Conservation (phyloP, 2,113 vertebrate species). For the Pituophis catenifer region DNA sequence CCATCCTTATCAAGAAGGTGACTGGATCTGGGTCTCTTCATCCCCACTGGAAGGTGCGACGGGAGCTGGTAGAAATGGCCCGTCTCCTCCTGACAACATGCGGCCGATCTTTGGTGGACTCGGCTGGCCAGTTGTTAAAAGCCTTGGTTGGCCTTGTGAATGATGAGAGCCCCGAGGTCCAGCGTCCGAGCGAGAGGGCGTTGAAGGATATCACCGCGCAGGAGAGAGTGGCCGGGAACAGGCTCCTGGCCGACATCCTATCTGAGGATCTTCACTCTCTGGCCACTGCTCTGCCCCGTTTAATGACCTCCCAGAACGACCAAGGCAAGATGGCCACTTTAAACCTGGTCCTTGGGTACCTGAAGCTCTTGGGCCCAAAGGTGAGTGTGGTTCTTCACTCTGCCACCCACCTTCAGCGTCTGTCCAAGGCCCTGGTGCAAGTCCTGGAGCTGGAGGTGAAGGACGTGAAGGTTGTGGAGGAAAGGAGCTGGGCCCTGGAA, state of each 20-base stretch:
- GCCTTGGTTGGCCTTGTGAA: constrained; percentile 83
- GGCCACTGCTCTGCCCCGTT: constrained; percentile 83
- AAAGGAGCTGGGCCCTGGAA: constrained; percentile 56
- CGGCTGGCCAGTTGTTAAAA: constrained; percentile 77
- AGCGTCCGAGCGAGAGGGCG: constrained; percentile 63
- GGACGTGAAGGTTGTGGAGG: constrained; percentile 85
- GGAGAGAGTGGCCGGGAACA: constrained; percentile 59
- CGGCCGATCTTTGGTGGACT: constrained; percentile 73
- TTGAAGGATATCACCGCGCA: constrained; percentile 71
- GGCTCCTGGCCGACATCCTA: constrained; percentile 79
- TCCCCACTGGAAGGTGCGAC: constrained; percentile 87
- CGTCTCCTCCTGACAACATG: constrained; percentile 76
- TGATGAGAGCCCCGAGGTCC: constrained; percentile 81
- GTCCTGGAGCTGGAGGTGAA: constrained; percentile 87
- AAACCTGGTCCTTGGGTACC: constrained; percentile 82
- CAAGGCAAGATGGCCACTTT: constrained; percentile 82
- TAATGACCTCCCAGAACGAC: constrained; percentile 89
- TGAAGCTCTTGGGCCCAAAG: constrained; percentile 85
- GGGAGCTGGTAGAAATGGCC: constrained; percentile 78
- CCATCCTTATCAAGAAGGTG: constrained; percentile 78
- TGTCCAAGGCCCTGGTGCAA: constrained; percentile 88
- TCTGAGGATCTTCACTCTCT: constrained; percentile 89
- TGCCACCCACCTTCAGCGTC: constrained; percentile 80
- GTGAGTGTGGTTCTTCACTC: constrained; percentile 81
- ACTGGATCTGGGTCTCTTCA: constrained; percentile 78